A percentile compares a stretch with the other conserved stretches of the same genome.
These are phyloP conservation scores for Mimas tiliae DNA, from an alignment of 2,888 invertebrate genomes.

Conservation along the genomic window DNA sequence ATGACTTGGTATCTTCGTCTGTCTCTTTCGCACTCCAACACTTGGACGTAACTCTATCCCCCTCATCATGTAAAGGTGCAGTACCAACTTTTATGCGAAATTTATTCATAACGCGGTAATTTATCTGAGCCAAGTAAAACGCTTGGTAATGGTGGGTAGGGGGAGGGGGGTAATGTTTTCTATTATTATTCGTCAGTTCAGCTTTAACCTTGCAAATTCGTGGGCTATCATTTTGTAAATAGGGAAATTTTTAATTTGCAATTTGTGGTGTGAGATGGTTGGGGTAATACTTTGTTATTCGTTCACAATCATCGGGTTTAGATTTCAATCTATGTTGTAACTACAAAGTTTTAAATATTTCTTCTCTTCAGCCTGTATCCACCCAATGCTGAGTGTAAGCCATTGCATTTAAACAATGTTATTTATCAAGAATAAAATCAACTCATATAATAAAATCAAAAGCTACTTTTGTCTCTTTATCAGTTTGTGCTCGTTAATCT, in stretches of 20 bases:
- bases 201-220: conserved; percentile 69
- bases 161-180: conserved; percentile 67
- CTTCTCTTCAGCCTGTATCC: too few relatives aligned
- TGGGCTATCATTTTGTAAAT: conserved; percentile 69
- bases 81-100: conserved; percentile 83
- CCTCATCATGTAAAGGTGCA: conserved; percentile 79
- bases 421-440: too few relatives aligned
- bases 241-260: conserved; percentile 53
- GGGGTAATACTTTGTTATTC: background rate
- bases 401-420: too few relatives aligned
- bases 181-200: conserved; percentile 73
- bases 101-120: conserved; percentile 86
- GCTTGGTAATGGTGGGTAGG: conserved; percentile 73
- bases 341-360: too few relatives aligned
- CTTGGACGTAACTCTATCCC: conserved; percentile 54
- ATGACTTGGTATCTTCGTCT: conserved; percentile 61
- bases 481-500: too few relatives aligned
- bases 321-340: background rate
- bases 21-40: conserved; percentile 51
- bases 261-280: conserved; percentile 20
- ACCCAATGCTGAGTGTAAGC: too few relatives aligned
- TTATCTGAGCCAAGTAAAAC: conserved; percentile 81
- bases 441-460: too few relatives aligned
- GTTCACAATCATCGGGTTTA: background rate
- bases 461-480: too few relatives aligned